These are phyloP conservation scores for Mactromeris polynyma DNA, from an alignment of 2,888 invertebrate species.

Conservation along the genomic window DNA sequence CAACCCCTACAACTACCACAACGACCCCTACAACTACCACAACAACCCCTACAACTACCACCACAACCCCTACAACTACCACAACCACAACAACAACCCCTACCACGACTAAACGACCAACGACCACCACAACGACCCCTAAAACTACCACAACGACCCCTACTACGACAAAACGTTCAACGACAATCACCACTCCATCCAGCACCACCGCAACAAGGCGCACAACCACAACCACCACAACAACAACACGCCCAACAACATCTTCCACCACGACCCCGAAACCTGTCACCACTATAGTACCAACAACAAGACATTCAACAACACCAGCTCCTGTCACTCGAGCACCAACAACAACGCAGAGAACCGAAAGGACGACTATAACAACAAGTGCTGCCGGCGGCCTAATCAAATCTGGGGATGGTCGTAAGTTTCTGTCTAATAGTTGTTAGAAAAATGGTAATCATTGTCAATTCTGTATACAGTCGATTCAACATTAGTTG, in stretches of 20 bases:
- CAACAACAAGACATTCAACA: not conserved
- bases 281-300: not conserved
- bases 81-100: constrained; percentile 8
- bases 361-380: not conserved
- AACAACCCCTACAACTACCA: not conserved
- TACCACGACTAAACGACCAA: too few relatives aligned
- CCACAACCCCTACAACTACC: not conserved
- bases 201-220: not conserved
- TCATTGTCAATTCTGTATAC: too few relatives aligned
- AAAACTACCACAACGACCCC: not conserved
- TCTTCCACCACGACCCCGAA: not conserved
- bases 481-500: too few relatives aligned
- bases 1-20: not conserved
- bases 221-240: not conserved
- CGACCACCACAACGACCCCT: not conserved
- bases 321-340: not conserved
- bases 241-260: not conserved
- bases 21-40: not conserved
- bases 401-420: not conserved
- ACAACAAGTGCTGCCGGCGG: not conserved
- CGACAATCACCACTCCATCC: not conserved
- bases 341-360: not conserved
- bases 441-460: too few relatives aligned
- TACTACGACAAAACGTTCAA: not conserved
- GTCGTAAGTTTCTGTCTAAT: not conserved